Evolutionary conservation across 2,113 vertebrate genomes (phyloP), one percentile per base, ranked within the genome.

Genomic region (Petromus typicus): DNA sequence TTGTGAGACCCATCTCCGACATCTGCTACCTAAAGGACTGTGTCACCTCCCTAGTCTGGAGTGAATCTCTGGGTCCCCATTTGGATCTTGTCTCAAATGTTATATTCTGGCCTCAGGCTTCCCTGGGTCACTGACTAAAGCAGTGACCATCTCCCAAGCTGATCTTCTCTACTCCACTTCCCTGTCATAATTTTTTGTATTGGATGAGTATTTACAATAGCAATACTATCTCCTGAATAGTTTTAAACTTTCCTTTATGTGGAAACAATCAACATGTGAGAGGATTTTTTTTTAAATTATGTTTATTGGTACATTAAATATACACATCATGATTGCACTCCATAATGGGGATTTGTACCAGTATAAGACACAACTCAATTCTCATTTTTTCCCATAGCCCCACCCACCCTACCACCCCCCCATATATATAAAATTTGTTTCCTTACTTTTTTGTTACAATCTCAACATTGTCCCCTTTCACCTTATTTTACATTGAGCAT

Each of bases 131-230:
- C n/a, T n/a, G 43, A 23, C 10, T 48, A 43, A 48, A 67, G 64
- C 4, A 73, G 63, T n/a, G 2, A 16, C 27, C 0, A 0, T 27
- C 2, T 22, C 5, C 6, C 0, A 73, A 45, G 1, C 11, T 45
- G 32, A 43, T 32, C 23, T 14, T 81, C 5, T 56, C 22, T 73
- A 8, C 11, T 56, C 27, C 48, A 20, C 5, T 80, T 9, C 4
- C 3, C 16, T 14, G 10, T 64, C 12, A 75, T 61, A 76, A 37
- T 4, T 79, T 85, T 30, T 61, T 91, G 18, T 80, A 86, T 57
- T 2, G 85, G 22, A 10, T 54, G 27, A 75, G 25, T 27, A 75
- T 75, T 75, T 30, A 30, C 25, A 75, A 13, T 75, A 45, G 7
- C 40, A 75, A 45, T 43, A 45, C 27, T 75, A 10, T 27, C 22